Conservation (phyloP, 30 jellyfish, hydroid and myxozoan genomes). For the Pelagia noctiluca region DNA sequence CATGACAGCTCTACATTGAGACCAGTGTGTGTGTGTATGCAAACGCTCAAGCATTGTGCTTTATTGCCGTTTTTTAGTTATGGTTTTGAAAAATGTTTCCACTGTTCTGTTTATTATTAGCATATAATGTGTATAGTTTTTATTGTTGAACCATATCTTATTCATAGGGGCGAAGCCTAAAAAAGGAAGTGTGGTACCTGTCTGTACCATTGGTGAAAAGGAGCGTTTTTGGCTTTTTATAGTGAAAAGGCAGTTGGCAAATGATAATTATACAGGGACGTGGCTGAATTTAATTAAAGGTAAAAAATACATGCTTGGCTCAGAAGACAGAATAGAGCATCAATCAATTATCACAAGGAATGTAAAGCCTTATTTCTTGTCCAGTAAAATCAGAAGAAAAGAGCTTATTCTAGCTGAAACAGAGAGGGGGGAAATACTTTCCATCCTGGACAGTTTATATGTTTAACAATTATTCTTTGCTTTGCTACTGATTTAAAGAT, state of each 20-base stretch:
- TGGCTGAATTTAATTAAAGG: not conserved
- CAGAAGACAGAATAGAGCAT: conserved; percentile 5
- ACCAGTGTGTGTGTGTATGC: not conserved
- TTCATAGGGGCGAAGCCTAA: not conserved
- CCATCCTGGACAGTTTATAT: not conserved
- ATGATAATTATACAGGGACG: not conserved
- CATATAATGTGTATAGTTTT: not conserved
- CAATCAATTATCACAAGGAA: not conserved
- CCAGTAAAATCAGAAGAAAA: not conserved
- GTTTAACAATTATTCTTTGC: not conserved
- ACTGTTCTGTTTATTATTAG: not conserved
- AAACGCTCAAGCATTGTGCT: not conserved
- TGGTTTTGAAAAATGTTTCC: not conserved
- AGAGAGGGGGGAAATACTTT: not conserved
- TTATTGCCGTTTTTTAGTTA: not conserved
- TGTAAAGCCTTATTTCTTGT: not conserved
- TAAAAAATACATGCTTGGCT: not conserved
- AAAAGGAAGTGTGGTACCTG: not conserved
- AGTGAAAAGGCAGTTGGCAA: not conserved
- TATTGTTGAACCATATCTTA: not conserved
- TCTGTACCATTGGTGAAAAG: not conserved
- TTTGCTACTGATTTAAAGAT: not conserved
- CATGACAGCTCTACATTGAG: not conserved
- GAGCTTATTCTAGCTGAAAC: conserved; percentile 2
- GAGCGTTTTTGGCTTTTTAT: conserved; percentile 1